Conservation (phyloP, 1,140 invertebrate species). For the Papilio helenus region DNA sequence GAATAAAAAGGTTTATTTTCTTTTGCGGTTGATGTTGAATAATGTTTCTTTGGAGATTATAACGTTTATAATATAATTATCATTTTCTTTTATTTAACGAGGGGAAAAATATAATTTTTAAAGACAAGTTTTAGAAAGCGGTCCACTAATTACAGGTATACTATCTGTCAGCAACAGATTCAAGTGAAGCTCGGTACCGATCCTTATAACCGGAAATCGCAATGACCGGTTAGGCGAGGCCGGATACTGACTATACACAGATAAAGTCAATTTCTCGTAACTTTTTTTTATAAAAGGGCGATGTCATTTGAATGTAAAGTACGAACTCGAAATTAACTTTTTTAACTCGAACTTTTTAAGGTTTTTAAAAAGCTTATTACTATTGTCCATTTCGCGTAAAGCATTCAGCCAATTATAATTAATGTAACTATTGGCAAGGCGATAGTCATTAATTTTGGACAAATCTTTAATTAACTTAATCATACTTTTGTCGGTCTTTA, state of each 20-base stretch:
- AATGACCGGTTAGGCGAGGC: background rate
- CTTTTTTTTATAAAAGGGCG: background rate
- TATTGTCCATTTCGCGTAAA: too few relatives aligned
- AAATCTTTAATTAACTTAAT: background rate
- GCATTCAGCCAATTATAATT: background rate
- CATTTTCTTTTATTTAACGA: background rate
- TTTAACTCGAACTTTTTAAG: too few relatives aligned
- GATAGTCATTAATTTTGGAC: background rate
- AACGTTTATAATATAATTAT: background rate
- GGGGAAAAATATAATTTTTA: too few relatives aligned
- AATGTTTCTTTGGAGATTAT: background rate
- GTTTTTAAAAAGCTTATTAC: background rate
- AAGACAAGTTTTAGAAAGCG: background rate
- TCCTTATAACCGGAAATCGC: background rate
- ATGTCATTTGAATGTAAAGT: background rate
- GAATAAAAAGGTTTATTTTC: background rate
- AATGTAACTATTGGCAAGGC: background rate
- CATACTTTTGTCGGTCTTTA: background rate
- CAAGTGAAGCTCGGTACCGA: background rate
- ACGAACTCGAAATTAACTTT: background rate
- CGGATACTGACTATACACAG: background rate
- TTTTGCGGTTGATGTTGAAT: background rate
- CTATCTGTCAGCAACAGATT: background rate
- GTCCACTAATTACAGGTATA: background rate
- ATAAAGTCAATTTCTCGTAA: conserved; percentile 1